Base-by-base conservation (phyloP, 2,113 vertebrate species). In the Telmatochromis bifrenatus region DNA sequence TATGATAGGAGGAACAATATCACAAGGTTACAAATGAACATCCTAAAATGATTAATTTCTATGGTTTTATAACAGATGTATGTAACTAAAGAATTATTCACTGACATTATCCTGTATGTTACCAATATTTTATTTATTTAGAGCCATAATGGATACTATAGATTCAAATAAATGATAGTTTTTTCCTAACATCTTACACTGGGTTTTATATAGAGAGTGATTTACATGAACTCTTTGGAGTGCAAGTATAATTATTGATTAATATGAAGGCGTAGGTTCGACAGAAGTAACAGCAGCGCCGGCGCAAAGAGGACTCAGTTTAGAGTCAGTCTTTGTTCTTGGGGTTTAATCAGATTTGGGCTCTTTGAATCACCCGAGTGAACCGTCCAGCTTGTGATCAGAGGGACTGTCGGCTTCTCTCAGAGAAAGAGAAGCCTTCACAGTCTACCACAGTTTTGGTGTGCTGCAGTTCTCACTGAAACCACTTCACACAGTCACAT, bases 21-120 rank as follows among this genome's bases (percentile, higher is more conserved):
- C 81, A 91, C 86, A 91, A 93, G 84, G 90, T 68, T 93, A 91
- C 90, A 93, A 96, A 96, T 96, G 96, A 96, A 96, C 85, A 92
- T 89, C 92, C 77, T 84, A 95, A 92, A 95, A 92, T 81, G 13
- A 88, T 84, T 82, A 2, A 80, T 88, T 90, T 93, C 81, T 89
- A 92, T 94, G 85, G 84, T 93, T 95, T 95, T 94, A 83, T 92
- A 73, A 87, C 54, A 89, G 79, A 58, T 82, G 56, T 84, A 14
- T 88, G 85, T 89, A 90, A 81, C 79, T 79, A 15, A 28, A 84
- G 13, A 86, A 37, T 82, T 68, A 68, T 80, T 56, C 14, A 19
- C 42, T 90, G 89, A 68, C 58, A 89, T 87, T 42, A 82, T 70
- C 23, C 81, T 93, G 91, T 93, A 89, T 83, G 80, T 80, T 77